Evolutionary conservation across 2,888 invertebrate genomes (phyloP).

Genomic region (Calephelis perditalis): DNA sequence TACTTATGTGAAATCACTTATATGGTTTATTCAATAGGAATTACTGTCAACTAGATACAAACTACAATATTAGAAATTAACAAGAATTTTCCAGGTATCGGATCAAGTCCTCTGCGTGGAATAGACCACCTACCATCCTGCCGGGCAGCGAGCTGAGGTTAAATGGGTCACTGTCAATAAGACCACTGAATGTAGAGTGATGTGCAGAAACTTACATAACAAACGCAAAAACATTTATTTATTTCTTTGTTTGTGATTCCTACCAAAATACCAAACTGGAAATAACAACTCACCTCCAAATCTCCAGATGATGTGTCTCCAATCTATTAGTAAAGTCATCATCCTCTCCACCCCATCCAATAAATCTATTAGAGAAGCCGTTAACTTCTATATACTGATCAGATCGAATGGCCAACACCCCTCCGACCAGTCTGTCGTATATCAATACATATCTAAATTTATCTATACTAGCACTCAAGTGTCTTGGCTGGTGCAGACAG

Average conservation of each 20-base stretch:
- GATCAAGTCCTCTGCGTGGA: no score
- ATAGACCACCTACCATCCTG: no score
- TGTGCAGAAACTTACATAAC: neutral
- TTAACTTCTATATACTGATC: constrained; percentile 51
- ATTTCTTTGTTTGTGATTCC: no score
- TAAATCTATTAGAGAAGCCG: constrained; percentile 62
- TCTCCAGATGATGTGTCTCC: constrained; percentile 35
- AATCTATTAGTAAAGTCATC: constrained; percentile 58
- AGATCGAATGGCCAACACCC: constrained; percentile 53
- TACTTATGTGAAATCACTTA: no score
- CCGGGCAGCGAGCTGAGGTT: no score
- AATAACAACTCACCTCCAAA: constrained; percentile 44
- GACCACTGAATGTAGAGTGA: no score
- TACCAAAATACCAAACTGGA: no score
- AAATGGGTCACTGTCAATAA: no score
- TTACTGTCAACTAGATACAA: no score
- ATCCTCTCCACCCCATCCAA: constrained; percentile 71
- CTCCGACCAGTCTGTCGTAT: constrained; percentile 52
- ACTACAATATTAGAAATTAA: no score
- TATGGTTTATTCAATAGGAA: no score
- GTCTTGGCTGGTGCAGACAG: constrained; percentile 87
- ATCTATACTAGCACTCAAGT: constrained; percentile 93
- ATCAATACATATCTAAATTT: constrained; percentile 73
- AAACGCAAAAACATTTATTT: neutral
- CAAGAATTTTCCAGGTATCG: no score